Evolutionary conservation across 2,797 vertebrate species (phyloP), one percentile per base, ranked within the genome.

Genomic region (Kryptopterus vitreolus): DNA sequence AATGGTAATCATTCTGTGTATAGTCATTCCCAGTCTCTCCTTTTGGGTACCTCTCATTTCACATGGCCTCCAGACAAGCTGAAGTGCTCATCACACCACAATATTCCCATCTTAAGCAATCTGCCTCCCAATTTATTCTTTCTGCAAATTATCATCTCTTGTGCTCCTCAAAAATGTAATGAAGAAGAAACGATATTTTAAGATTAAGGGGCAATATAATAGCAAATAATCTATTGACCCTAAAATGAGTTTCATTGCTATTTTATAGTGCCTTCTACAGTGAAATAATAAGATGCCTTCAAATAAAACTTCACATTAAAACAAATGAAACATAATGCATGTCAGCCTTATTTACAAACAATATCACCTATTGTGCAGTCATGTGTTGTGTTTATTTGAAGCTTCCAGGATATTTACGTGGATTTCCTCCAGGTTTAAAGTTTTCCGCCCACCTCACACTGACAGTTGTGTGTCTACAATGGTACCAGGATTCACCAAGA

Each of bases 1-100:
- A 65, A 71, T 57, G 20, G 66, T 13, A 10, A 70, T 29, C 38
- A 43, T 68, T 75, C 62, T 24, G n/a, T 77, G 33, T 63, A 20
- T 6, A 55, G 31, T 71, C 73, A 62, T 81, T 55, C 24, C 72
- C 62, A 76, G 55, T 46, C 53, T 74, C 35, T 55, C 57, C 68
- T 63, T 38, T 66, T 63, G 52, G 24, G 75, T 61, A 57, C 66
- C 77, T 77, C 53, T 70, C 53, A 63, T 43, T 55, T 70, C n/a
- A 62, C 46, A 81, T 77, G 48, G 31, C 80, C 74, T 71, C 31
- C 80, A 81, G 74, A 71, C 62, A 81, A 33, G 20, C 62, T 58
- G 33, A 76, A 81, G 26, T 76, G 63, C 73, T 69, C 55, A 70
- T 69, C 46, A 53, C 53, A 58, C 35, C 12, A 31, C 16, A 53